These are phyloP conservation scores for Charaxes varanes DNA, from an alignment of 1,140 invertebrate species.

Conservation along the genomic window DNA sequence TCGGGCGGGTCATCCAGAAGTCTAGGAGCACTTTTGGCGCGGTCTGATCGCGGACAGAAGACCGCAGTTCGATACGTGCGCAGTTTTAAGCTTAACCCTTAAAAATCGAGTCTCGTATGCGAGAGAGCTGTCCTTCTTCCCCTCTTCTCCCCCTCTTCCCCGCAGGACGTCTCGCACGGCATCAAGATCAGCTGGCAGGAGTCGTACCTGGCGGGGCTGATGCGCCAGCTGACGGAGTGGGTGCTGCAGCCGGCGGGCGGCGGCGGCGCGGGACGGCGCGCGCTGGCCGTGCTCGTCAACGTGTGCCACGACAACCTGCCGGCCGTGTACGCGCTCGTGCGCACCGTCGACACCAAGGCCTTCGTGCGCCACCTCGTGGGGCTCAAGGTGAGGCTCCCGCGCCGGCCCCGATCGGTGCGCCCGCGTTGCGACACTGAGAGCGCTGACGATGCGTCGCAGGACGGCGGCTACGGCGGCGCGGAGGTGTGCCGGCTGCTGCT, in stretches of 20 bases:
- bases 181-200: constrained; percentile 83
- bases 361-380: constrained; percentile 74
- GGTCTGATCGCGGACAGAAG: too few species aligned
- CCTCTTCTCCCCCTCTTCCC: too few species aligned
- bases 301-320: constrained; percentile 82
- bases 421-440: too few species aligned
- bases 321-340: constrained; percentile 78
- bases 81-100: too few species aligned
- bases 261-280: too few species aligned
- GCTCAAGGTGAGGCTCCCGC: constrained; percentile 74
- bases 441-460: constrained; percentile 30
- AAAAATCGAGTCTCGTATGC: too few species aligned
- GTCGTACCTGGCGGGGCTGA: constrained; percentile 77
- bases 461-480: constrained; percentile 57
- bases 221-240: constrained; percentile 78
- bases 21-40: too few species aligned
- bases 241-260: constrained; percentile 75
- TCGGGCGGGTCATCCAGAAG: too few species aligned
- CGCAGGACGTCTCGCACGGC: constrained; percentile 80
- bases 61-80: too few species aligned
- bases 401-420: too few species aligned
- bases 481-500: constrained; percentile 63
- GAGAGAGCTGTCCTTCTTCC: too few species aligned
- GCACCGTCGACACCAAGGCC: constrained; percentile 78
- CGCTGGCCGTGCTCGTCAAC: constrained; percentile 82